Evolutionary conservation across 2,888 invertebrate genomes (phyloP).

Genomic region (Napeogenes inachia): DNA sequence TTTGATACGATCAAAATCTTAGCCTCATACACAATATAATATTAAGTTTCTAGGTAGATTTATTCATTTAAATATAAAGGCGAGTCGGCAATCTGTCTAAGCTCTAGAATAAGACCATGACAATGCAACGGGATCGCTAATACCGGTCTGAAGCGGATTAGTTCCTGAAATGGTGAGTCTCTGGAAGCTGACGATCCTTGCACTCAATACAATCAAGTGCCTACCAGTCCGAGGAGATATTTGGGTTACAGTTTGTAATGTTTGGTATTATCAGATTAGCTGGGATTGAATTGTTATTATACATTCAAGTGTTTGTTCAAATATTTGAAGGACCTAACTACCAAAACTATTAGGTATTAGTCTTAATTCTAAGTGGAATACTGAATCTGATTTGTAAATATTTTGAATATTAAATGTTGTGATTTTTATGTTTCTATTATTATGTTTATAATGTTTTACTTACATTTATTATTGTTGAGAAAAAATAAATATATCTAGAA

Average conservation of each 20-base stretch:
- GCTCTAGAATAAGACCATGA: constrained; percentile 47
- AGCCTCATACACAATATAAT: neutral
- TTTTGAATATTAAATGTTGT: too few species aligned
- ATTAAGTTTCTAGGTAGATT: neutral
- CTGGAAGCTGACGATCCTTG: constrained; percentile 63
- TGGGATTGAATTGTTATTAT: too few species aligned
- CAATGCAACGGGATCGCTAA: constrained; percentile 57
- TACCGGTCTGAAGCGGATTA: constrained; percentile 64
- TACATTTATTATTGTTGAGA: too few species aligned
- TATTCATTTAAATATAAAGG: constrained; percentile 1
- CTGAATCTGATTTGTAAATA: too few species aligned
- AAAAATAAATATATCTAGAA: too few species aligned
- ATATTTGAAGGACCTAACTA: too few species aligned
- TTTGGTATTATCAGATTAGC: neutral
- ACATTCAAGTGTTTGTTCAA: too few species aligned
- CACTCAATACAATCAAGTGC: constrained; percentile 52
- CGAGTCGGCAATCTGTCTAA: constrained; percentile 20
- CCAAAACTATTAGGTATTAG: too few species aligned
- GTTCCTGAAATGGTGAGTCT: constrained; percentile 63
- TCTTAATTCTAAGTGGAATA: too few species aligned
- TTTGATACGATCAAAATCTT: too few species aligned
- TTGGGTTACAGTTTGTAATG: constrained; percentile 8
- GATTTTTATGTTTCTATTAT: too few species aligned
- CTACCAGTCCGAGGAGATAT: constrained; percentile 32
- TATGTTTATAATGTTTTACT: too few species aligned